phyloP scores from a whole-genome alignment of 2,113 vertebrate genomes.

The Xyliphius kryptos region DNA sequence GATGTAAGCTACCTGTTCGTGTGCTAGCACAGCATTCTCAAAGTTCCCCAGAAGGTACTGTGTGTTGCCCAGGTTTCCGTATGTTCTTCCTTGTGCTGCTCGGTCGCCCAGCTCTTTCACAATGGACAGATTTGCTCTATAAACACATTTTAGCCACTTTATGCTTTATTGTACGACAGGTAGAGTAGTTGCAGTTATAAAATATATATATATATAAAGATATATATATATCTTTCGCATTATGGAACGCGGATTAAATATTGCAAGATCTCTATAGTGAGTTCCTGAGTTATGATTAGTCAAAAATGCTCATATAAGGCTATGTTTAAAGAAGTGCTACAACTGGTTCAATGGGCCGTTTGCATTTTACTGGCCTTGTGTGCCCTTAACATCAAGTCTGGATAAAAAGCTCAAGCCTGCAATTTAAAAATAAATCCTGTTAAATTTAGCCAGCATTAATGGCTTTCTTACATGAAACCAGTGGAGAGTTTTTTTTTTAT shows the following conservation, averaged over 20 bases:
- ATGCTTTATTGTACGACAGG: too few species aligned
- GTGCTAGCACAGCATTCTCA: conserved; percentile 78
- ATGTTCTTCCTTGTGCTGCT: conserved; percentile 90
- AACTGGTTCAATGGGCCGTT: not conserved
- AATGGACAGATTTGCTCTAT: conserved; percentile 80
- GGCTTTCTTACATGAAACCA: not conserved
- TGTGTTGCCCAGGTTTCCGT: conserved; percentile 92
- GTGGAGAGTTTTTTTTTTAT: not conserved
- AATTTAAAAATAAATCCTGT: not conserved
- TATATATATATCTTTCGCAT: conserved; percentile 3
- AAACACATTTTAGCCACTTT: too few species aligned
- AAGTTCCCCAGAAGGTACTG: conserved; percentile 94
- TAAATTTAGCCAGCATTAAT: not conserved
- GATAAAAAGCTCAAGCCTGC: conserved; percentile 7
- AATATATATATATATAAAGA: too few species aligned
- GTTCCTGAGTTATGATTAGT: not conserved
- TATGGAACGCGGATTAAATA: not conserved
- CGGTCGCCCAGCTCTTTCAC: conserved; percentile 84
- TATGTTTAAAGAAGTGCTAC: not conserved
- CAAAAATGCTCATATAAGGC: not conserved
- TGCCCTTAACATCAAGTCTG: not conserved
- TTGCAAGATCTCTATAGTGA: not conserved
- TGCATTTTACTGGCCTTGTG: not conserved
- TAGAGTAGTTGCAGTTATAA: too few species aligned
- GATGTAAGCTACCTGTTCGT: conserved; percentile 83